These are phyloP conservation scores for Heliocidaris tuberculata DNA, from an alignment of 35 echinoderm and acorn worm genomes.

Conservation along the genomic window DNA sequence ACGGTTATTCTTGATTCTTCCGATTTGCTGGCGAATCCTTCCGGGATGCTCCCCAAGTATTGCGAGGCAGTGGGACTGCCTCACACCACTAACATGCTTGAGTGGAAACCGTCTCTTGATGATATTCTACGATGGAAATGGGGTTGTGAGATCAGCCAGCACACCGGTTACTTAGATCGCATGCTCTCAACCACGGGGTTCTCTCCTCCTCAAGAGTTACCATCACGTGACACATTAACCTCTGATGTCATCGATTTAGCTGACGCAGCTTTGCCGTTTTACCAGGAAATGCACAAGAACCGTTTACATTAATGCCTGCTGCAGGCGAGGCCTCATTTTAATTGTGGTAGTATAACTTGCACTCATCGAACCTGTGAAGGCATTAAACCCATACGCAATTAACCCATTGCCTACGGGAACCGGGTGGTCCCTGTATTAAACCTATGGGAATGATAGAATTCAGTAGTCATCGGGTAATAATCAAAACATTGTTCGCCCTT, in stretches of 20 bases:
- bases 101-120: background rate
- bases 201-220: background rate
- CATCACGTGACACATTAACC: background rate
- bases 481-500: no score
- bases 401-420: no score
- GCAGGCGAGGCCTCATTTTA: no score
- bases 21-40: background rate
- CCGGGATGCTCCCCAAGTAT: background rate
- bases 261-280: background rate
- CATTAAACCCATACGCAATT: no score
- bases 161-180: background rate
- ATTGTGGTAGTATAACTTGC: no score
- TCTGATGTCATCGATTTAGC: background rate
- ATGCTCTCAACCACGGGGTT: background rate
- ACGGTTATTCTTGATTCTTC: background rate
- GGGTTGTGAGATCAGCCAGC: background rate
- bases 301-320: background rate
- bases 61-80: conserved; percentile 13
- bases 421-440: no score
- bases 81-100: background rate
- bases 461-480: no score
- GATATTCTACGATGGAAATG: background rate
- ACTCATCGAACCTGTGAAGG: no score
- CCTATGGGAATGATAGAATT: no score
- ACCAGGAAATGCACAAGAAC: conserved; percentile 11